These are phyloP conservation scores for Eilema caniola DNA, from an alignment of 2,888 invertebrate species.

Conservation along the genomic window DNA sequence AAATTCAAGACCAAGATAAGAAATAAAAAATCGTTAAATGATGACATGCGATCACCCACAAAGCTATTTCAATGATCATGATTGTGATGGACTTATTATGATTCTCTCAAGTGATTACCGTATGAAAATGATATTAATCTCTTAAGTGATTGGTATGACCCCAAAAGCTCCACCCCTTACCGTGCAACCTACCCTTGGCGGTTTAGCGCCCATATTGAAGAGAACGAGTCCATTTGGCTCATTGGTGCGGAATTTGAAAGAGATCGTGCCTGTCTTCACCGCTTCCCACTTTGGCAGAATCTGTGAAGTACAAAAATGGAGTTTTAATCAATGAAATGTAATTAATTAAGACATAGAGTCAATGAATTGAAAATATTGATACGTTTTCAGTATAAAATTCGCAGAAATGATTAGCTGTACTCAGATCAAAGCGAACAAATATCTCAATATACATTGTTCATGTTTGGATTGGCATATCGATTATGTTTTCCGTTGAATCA, in stretches of 20 bases:
- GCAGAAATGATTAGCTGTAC: not conserved
- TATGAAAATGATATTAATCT: slow-evolving; percentile 61
- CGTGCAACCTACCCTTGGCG: slow-evolving; percentile 91
- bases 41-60: slow-evolving; percentile 45
- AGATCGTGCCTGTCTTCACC: slow-evolving; percentile 94
- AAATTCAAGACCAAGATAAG: not conserved
- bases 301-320: slow-evolving; percentile 79
- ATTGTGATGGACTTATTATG: slow-evolving; percentile 33
- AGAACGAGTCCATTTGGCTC: slow-evolving; percentile 97
- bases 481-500: not conserved
- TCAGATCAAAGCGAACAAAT: slow-evolving; percentile 1
- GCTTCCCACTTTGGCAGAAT: slow-evolving; percentile 97
- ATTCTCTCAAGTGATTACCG: slow-evolving; percentile 23
- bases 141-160: slow-evolving; percentile 71
- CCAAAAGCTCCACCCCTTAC: slow-evolving; percentile 87
- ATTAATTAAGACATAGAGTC: not conserved
- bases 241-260: slow-evolving; percentile 97
- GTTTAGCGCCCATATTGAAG: slow-evolving; percentile 94
- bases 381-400: not conserved
- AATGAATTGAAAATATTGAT: not conserved
- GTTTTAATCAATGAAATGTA: not conserved
- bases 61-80: slow-evolving; percentile 44
- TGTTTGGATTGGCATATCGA: not conserved
- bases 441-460: not conserved
- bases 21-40: not conserved